Evolutionary conservation across 1,140 invertebrate genomes (phyloP).

Genomic region (Ostrea denselamellosa): DNA sequence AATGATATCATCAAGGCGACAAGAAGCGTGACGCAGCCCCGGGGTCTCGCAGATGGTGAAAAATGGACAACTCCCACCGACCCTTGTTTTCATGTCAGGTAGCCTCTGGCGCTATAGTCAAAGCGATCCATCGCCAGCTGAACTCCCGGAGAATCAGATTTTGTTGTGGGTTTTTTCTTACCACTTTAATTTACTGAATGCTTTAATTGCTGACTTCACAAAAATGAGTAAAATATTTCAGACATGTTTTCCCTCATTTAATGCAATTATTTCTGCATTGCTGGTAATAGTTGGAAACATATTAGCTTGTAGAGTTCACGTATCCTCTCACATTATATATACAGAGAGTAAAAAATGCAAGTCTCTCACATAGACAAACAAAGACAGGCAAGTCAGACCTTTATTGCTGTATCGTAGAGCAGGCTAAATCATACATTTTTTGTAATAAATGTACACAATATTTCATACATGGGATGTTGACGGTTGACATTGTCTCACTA

Average conservation of each 20-base stretch:
- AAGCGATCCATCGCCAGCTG: not conserved
- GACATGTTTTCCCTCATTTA: not conserved
- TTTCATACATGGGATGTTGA: no score
- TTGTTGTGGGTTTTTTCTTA: no score
- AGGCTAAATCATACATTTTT: no score
- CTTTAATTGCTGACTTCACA: not conserved
- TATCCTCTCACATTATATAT: no score
- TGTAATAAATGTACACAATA: no score
- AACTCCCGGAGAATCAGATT: not conserved
- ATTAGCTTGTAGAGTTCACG: no score
- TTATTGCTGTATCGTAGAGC: not conserved
- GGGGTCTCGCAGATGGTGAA: constrained; percentile 21
- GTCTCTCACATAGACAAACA: no score
- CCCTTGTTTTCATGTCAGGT: constrained; percentile 19
- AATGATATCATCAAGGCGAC: constrained; percentile 28
- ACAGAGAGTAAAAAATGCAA: no score
- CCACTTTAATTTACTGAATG: not conserved
- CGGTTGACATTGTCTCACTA: no score
- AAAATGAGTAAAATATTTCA: not conserved
- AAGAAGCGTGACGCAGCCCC: constrained; percentile 16
- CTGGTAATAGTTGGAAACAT: not conserved
- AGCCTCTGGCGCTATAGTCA: not conserved
- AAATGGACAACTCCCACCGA: constrained; percentile 22
- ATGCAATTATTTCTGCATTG: not conserved
- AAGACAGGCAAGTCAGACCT: not conserved